These are phyloP conservation scores for Borostomias antarcticus DNA, from an alignment of 2,797 vertebrate species.

Conservation along the genomic window DNA sequence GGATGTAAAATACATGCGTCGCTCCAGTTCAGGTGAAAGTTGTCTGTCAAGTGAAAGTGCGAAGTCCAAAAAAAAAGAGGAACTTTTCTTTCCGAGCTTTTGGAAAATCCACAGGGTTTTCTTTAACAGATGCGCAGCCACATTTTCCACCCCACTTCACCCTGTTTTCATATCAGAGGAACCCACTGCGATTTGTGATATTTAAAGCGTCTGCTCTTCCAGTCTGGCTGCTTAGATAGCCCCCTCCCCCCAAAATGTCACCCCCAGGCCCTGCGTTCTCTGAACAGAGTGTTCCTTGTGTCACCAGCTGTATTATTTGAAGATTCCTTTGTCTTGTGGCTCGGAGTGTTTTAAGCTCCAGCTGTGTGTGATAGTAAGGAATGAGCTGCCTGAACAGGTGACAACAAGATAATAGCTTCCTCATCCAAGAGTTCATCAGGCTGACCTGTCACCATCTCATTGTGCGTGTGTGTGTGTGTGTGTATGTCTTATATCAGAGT, in stretches of 20 bases:
- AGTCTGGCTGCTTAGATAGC: background rate
- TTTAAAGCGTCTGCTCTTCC: conserved; percentile 16
- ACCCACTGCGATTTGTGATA: conserved; percentile 9
- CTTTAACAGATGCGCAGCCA: background rate
- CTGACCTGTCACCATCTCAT: conserved; percentile 50
- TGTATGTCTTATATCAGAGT: background rate
- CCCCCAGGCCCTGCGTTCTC: conserved; percentile 9
- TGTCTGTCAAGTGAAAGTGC: too few species aligned
- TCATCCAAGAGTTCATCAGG: conserved; percentile 52
- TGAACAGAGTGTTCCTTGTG: conserved; percentile 10
- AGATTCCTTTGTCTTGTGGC: conserved; percentile 35
- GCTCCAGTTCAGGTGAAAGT: too few species aligned
- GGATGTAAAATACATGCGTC: too few species aligned
- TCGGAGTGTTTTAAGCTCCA: conserved; percentile 49
- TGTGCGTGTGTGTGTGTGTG: conserved; percentile 1
- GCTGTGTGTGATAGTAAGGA: conserved; percentile 41
- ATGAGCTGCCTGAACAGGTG: conserved; percentile 53
- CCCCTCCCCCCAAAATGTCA: conserved; percentile 17
- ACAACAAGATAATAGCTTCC: conserved; percentile 63
- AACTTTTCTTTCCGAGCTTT: background rate
- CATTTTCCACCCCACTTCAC: background rate
- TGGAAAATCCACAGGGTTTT: background rate
- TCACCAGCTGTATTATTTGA: conserved; percentile 25
- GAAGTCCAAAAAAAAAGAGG: background rate
- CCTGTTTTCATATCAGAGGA: background rate